phyloP scores from a whole-genome alignment of 1,140 invertebrate species.

The Drosophila sp. region DNA sequence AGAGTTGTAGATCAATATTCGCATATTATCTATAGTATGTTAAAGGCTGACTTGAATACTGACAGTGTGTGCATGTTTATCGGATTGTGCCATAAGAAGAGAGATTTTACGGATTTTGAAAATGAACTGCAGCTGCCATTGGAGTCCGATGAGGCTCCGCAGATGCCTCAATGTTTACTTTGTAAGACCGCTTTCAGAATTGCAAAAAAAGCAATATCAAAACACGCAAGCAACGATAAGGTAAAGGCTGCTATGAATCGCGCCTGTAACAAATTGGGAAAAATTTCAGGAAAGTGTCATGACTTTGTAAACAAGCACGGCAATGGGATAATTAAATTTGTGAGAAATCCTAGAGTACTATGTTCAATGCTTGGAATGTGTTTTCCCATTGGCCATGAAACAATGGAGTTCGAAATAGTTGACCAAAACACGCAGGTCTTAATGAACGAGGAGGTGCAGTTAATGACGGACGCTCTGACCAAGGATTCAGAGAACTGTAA shows the following conservation, averaged over 20 bases:
- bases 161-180: neutral
- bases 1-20: slow-evolving; percentile 91
- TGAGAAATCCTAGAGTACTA: slow-evolving; percentile 3
- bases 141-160: slow-evolving; percentile 86
- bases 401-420: neutral
- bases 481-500: neutral
- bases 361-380: slow-evolving; percentile 26
- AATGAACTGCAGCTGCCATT: neutral
- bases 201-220: neutral
- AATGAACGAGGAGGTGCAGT: too few relatives aligned
- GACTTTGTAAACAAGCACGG: slow-evolving; percentile 7
- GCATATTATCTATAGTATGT: slow-evolving; percentile 88
- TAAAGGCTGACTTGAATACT: slow-evolving; percentile 88
- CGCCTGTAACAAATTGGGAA: slow-evolving; percentile 16
- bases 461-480: neutral
- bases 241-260: slow-evolving; percentile 4
- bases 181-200: slow-evolving; percentile 15
- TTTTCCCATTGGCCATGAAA: neutral
- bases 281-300: slow-evolving; percentile 4
- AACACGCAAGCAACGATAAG: neutral
- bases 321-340: slow-evolving; percentile 12
- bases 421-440: neutral
- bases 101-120: neutral
- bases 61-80: slow-evolving; percentile 88
- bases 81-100: slow-evolving; percentile 87